Evolutionary conservation across 2,888 invertebrate species (phyloP), one percentile per base, ranked within the genome.

Genomic region (Oxyteleia sp.): DNA sequence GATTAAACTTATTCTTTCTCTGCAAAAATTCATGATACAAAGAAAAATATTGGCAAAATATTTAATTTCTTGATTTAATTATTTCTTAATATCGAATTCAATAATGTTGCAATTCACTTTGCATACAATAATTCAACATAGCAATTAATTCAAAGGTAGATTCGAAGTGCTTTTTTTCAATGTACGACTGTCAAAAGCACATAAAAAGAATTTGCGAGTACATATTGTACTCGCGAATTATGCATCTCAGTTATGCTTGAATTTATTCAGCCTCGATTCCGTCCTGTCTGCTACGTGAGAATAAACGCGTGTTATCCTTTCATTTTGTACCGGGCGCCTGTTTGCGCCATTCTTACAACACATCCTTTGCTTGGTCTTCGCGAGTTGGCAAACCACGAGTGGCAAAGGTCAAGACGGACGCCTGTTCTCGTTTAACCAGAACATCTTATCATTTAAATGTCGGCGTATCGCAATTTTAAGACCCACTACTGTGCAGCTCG

Each of bases 301-400:
- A 78, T 78, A 53, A 69, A 63, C 51, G 53, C 63, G 47, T 38
- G 69, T 64, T 82, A 76, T 72, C 74, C 74, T 83, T 79, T 79
- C 68, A 69, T 79, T 69, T 66, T 59, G 53, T 32, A 43, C 47
- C 45, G 23, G 66, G 41, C 41, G 53, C 51, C 61, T 43, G 69
- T 61, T 78, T 78, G 79, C 64, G 64, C 64, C 71, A 79, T 71
- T 71, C 79, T 79, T 79, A 43, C 79, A 55, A 79, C 71, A 79
- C 38, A 79, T 79, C 71, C 82, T 68, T 41, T 47, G 57, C 63
- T 16, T 32, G 57, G 59, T 81, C 59, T 69, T 74, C 59, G 55
- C 59, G 47, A 59, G 68, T 68, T 81, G 74, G 81, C 63, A 64
- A 81, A 76, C 66, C 59, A 43, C 59, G 35, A 76, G 71, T 66